Evolutionary conservation across 1,140 invertebrate genomes (phyloP), one percentile per base, ranked within the genome.

Genomic region (Popillia japonica): DNA sequence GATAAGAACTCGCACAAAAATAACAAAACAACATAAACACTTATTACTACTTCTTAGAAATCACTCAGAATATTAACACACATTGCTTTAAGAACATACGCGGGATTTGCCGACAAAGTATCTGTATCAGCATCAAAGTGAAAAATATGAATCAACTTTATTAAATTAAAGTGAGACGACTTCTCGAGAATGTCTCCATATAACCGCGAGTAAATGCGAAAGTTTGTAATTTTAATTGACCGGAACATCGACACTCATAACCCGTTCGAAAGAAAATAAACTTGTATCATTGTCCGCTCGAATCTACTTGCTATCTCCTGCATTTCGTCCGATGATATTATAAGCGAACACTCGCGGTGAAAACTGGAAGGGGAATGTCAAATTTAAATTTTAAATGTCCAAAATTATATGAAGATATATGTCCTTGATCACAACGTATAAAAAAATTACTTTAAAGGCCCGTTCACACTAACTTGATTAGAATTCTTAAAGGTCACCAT

Each of bases 361-460:
- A 34, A 34, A 34, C 27, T 34, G 27, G 27, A 34, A 34, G 27
- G 27, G 27, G 27, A 34, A 34, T n/a, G 48, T 17, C 14, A 14
- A 55, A 55, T 55, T 55, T 55, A 55, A n/a, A 55, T 17, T 55
- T 55, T 55, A 55, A 55, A 55, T 55, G 48, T 55, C 48, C 48
- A 44, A 44, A 10, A 10, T 44, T 14, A 44, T 34, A 34, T 34
- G 27, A 34, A 34, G 27, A 34, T 34, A 34, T 4, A 44, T 44
- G 42, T 44, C 42, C 14, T 55, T n/a, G 14, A 55, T 55, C 48
- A 17, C 14, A 17, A 55, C 14, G 6, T 17, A 55, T 14, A 11
- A 48, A 48, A 48, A 48, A 17, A 55, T 55, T 34, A 55, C 17
- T 3, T 55, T 55, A 55, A 55, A 55, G 48, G 14, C 14, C 14